Base-by-base conservation (phyloP, 2,113 vertebrate species). In the Sceloporus tristichus region DNA sequence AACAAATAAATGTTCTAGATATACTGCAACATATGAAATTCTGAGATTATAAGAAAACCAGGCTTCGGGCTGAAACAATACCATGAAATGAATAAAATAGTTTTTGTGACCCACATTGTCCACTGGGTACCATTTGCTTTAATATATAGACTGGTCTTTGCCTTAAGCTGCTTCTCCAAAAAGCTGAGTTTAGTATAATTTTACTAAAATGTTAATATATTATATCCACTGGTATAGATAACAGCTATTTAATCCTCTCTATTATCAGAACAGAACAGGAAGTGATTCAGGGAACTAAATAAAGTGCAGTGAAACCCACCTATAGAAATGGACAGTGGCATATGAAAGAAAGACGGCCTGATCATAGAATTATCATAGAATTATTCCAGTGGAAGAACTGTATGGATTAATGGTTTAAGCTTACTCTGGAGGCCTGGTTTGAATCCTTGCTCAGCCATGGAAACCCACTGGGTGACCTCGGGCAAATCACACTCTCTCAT, bases 1-100 rank as follows among this genome's bases (percentile, higher is more conserved):
- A 95, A 93, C 86, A 95, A 92, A 94, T 88, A 94, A 96, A 91
- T 81, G 80, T 42, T 70, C 7, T 77, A 81, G 83, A 75, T 91
- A 53, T 89, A 77, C 56, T 0, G 1, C 78, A 88, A 81, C 25
- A 48, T 90, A 91, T 92, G 79, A 95, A 94, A 89, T 93, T 84
- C 88, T 90, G 88, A 92, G 82, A 77, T 93, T 87, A 82, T 93
- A 93, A 90, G 88, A 95, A 85, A 91, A 91, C 16, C 29, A 74
- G 25, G 90, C 93, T 95, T 89, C 87, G 85, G 91, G 93, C 91
- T 93, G 93, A 92, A 84, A 71, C 65, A 56, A 56, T 78, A 82
- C 88, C 75, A 89, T 91, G 87, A 94, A 88, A 82, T 79, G 54
- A 85, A 90, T 79, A 89, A 95, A 91, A 88, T 92, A 59, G 2